phyloP scores from a whole-genome alignment of 23 tunicate species.

The Phallusia fumigata region DNA sequence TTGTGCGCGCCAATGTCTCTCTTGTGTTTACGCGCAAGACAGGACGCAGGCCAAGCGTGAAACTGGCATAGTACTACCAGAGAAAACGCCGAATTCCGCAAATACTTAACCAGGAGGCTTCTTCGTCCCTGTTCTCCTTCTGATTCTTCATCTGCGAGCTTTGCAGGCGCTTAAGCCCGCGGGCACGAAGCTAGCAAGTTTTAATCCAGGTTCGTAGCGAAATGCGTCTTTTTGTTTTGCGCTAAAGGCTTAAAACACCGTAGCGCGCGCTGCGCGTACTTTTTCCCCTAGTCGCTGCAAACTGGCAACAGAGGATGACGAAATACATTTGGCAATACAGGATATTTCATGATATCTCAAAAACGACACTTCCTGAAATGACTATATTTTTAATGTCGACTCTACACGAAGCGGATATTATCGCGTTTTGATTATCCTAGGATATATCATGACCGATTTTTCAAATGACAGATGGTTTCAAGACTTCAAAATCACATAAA shows the following conservation, averaged over 20 bases:
- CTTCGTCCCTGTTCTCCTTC: neutral
- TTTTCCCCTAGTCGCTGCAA: too few relatives aligned
- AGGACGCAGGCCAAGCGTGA: neutral
- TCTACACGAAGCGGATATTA: too few relatives aligned
- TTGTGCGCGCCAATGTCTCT: neutral
- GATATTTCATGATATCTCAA: too few relatives aligned
- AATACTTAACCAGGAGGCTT: neutral
- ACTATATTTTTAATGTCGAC: too few relatives aligned
- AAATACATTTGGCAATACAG: too few relatives aligned
- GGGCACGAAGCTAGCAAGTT: neutral
- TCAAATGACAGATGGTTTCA: too few relatives aligned
- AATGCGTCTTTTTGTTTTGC: neutral
- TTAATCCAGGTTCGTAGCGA: neutral
- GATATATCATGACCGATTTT: too few relatives aligned
- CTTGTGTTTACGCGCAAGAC: neutral
- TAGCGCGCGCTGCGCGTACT: neutral
- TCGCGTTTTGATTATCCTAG: too few relatives aligned
- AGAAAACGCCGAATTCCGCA: constrained; percentile 4
- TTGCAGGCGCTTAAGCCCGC: neutral
- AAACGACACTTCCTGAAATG: too few relatives aligned
- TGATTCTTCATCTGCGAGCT: neutral
- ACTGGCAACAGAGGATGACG: too few relatives aligned
- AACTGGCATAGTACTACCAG: neutral
- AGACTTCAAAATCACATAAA: too few relatives aligned
- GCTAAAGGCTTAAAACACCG: neutral